Percentiles rank a stretch among this genome's conserved stretches.
These are phyloP conservation scores for Tetramorium simillimum DNA, from an alignment of 1,140 invertebrate species.

Conservation along the genomic window DNA sequence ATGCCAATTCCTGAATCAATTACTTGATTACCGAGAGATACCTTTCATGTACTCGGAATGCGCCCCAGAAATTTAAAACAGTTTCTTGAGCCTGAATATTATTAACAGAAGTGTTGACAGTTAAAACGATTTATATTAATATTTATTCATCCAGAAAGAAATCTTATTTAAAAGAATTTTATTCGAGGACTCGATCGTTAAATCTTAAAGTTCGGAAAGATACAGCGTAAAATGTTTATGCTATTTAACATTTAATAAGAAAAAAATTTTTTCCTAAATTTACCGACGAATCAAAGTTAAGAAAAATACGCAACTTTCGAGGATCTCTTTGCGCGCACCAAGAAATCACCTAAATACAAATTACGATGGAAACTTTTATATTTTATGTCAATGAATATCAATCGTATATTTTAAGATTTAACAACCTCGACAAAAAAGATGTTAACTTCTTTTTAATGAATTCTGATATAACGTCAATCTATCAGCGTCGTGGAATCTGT, in stretches of 20 bases:
- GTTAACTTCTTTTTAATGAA: constrained; percentile 63
- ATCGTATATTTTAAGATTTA: constrained; percentile 40
- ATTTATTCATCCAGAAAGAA: not conserved
- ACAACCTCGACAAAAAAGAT: constrained; percentile 60
- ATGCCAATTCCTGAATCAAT: not conserved
- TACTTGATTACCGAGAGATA: not conserved
- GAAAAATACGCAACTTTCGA: not conserved
- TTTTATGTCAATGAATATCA: constrained; percentile 37
- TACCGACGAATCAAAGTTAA: not conserved
- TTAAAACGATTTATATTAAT: not conserved
- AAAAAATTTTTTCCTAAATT: not conserved
- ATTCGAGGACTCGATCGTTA: constrained; percentile 3
- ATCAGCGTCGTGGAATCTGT: constrained; percentile 14
- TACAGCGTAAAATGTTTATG: not conserved
- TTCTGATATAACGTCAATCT: constrained; percentile 48
- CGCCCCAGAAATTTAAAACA: not conserved
- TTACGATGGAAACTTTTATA: not conserved
- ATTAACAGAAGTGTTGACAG: not conserved
- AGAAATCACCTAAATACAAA: not conserved
- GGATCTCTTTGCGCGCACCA: not conserved
- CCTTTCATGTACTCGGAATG: not conserved
- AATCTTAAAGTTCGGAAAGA: not conserved
- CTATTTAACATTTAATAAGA: not conserved
- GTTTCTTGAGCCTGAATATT: not conserved
- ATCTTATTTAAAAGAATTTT: not conserved